These are phyloP conservation scores for Colletes latitarsis DNA, from an alignment of 1,140 invertebrate genomes.

Conservation along the genomic window DNA sequence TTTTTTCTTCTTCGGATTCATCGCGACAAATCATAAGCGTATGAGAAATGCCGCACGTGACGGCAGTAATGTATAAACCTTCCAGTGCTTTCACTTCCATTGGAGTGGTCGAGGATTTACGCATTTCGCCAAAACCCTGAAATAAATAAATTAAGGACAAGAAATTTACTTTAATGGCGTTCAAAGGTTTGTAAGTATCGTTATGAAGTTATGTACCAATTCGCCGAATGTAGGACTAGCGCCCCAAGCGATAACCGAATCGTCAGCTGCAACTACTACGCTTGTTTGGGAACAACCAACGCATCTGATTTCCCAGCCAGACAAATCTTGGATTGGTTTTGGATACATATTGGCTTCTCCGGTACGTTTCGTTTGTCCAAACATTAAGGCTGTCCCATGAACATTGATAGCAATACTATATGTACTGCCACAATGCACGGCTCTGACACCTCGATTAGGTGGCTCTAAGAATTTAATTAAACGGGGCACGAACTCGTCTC, in stretches of 20 bases:
- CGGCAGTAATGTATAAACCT: constrained; percentile 89
- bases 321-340: constrained; percentile 95
- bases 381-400: constrained; percentile 89
- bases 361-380: constrained; percentile 94
- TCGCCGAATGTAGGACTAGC: constrained; percentile 95
- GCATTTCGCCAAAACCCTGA: constrained; percentile 93
- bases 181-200: neutral
- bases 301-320: constrained; percentile 93
- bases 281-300: constrained; percentile 91
- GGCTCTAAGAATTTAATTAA: constrained; percentile 94
- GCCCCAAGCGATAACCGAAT: constrained; percentile 95
- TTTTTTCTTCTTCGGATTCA: constrained; percentile 85
- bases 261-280: constrained; percentile 93
- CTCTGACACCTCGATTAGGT: constrained; percentile 89
- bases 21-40: constrained; percentile 87
- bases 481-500: constrained; percentile 94
- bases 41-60: constrained; percentile 92
- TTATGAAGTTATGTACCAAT: constrained; percentile 83
- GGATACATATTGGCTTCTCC: constrained; percentile 98
- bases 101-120: constrained; percentile 93
- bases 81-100: constrained; percentile 93
- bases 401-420: constrained; percentile 93
- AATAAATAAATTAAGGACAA: constrained; percentile 26
- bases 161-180: constrained; percentile 9
- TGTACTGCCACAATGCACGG: constrained; percentile 91